Conservation (phyloP, 2,888 invertebrate species). For the Ephialtes manifestator region DNA sequence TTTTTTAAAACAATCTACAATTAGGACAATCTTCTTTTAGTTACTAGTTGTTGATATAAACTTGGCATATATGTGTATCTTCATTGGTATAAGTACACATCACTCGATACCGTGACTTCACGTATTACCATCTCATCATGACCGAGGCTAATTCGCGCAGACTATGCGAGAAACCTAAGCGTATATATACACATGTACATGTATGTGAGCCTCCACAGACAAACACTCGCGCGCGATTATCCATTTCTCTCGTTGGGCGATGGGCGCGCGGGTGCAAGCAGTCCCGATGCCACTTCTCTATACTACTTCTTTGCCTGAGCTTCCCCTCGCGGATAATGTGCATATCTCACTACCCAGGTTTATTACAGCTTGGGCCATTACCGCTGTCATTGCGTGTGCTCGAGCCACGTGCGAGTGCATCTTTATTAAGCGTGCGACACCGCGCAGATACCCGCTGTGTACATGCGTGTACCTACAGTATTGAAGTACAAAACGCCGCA, state of each 20-base stretch:
- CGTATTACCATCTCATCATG: constrained; percentile 72
- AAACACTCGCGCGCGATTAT: constrained; percentile 67
- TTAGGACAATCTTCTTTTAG: background rate
- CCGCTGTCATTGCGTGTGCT: constrained; percentile 75
- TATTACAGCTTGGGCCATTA: constrained; percentile 77
- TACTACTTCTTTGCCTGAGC: constrained; percentile 55
- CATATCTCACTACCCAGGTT: constrained; percentile 77
- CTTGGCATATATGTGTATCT: constrained; percentile 3
- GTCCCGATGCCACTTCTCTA: constrained; percentile 50
- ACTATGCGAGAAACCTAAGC: constrained; percentile 34
- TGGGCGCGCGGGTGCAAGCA: constrained; percentile 46
- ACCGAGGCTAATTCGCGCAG: constrained; percentile 72
- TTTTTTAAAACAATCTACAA: too few relatives aligned
- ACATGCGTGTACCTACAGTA: constrained; percentile 25
- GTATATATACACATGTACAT: constrained; percentile 1
- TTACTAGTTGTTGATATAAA: background rate
- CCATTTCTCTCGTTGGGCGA: constrained; percentile 69
- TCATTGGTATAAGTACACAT: constrained; percentile 33
- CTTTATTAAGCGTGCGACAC: constrained; percentile 75
- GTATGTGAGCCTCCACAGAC: constrained; percentile 5
- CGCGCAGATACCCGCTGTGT: constrained; percentile 46
- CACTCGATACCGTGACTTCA: constrained; percentile 69
- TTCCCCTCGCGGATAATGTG: constrained; percentile 72
- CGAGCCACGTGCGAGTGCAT: constrained; percentile 74
- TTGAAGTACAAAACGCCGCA: background rate